These are phyloP conservation scores for Aphaenogaster rudis DNA, from an alignment of 1,140 invertebrate genomes.

Conservation along the genomic window DNA sequence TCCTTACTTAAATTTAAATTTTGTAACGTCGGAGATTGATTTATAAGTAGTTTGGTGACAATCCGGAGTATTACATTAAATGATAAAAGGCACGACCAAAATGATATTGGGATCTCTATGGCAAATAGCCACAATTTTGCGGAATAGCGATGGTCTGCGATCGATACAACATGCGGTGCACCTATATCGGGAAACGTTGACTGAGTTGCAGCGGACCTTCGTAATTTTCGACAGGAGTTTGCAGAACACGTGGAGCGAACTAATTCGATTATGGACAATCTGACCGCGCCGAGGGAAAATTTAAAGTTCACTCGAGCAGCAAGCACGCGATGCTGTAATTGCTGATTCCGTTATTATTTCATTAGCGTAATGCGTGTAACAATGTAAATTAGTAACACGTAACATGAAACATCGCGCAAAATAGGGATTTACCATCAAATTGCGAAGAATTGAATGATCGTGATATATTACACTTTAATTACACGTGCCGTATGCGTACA, in stretches of 20 bases:
- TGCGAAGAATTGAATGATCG: conserved; percentile 26
- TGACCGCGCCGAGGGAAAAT: conserved; percentile 62
- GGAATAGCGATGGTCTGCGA: conserved; percentile 53
- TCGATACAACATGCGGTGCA: conserved; percentile 57
- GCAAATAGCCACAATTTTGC: conserved; percentile 49
- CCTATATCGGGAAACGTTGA: conserved; percentile 51
- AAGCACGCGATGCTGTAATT: conserved; percentile 30
- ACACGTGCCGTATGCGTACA: background rate
- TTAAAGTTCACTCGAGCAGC: conserved; percentile 53
- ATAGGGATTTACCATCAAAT: background rate
- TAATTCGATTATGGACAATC: conserved; percentile 48
- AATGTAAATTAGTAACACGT: conserved; percentile 20
- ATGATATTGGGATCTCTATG: conserved; percentile 22
- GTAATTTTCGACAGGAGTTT: conserved; percentile 52
- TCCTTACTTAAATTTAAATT: background rate
- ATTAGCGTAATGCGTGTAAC: conserved; percentile 22
- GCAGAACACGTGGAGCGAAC: conserved; percentile 54
- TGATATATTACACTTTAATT: conserved; percentile 32
- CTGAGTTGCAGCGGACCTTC: conserved; percentile 52
- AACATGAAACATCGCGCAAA: background rate
- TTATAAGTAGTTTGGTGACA: background rate
- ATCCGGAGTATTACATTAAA: background rate
- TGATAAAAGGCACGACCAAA: conserved; percentile 3
- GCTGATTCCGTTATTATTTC: conserved; percentile 42
- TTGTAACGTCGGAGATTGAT: background rate